A percentile compares a stretch with the other conserved stretches of the same genome.
Conservation (phyloP, 2,888 invertebrate genomes). For the Taphrorychus bicolor region DNA sequence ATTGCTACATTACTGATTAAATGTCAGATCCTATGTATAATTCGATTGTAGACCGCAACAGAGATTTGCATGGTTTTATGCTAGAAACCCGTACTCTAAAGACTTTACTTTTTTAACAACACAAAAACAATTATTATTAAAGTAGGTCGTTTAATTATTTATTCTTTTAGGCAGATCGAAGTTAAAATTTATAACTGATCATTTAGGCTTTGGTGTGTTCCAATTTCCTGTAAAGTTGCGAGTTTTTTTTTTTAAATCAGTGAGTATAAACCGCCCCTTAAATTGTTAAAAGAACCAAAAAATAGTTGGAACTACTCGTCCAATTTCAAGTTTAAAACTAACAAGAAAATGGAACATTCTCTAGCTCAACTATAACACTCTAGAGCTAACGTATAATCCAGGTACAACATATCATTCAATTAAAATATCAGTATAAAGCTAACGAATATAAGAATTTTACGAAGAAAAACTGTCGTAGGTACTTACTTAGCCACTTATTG, state of each 20-base stretch:
- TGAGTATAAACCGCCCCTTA: too few species aligned
- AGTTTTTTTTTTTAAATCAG: too few species aligned
- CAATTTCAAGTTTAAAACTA: background rate
- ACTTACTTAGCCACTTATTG: constrained; percentile 25
- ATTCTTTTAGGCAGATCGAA: background rate
- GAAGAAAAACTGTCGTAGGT: constrained; percentile 19
- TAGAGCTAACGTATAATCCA: constrained; percentile 38
- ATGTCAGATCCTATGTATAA: too few species aligned
- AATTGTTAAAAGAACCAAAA: too few species aligned
- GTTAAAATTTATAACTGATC: background rate
- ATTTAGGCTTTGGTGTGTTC: too few species aligned
- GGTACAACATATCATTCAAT: constrained; percentile 48
- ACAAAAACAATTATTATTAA: background rate
- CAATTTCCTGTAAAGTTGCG: too few species aligned
- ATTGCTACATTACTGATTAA: too few species aligned
- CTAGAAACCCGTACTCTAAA: background rate
- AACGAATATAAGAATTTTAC: constrained; percentile 17
- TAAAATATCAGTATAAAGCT: constrained; percentile 40
- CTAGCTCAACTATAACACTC: background rate
- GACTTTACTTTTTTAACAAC: background rate
- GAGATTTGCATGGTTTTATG: too few species aligned
- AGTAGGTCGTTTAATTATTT: too few species aligned
- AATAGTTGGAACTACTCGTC: too few species aligned
- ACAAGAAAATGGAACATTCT: background rate
- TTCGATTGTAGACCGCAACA: too few species aligned